Evolutionary conservation across 2,797 vertebrate species (phyloP).

Genomic region (Chaetodon trifasciatus): DNA sequence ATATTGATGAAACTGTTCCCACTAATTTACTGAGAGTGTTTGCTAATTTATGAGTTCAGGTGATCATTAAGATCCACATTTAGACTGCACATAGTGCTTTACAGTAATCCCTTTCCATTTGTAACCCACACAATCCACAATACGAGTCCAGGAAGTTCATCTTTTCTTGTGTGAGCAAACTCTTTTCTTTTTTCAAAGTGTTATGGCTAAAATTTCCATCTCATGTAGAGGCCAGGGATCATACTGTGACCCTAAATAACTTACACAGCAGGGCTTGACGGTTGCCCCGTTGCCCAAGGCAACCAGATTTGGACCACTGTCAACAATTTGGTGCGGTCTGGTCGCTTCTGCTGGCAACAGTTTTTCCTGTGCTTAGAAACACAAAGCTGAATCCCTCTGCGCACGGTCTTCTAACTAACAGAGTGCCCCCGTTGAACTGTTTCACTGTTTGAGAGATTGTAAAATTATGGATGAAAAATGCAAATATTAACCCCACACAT

Average conservation of each 20-base stretch:
- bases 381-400: constrained; percentile 44
- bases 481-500: not conserved
- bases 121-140: not conserved
- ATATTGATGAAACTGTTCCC: not conserved
- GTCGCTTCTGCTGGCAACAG: constrained; percentile 56
- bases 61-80: not conserved
- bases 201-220: constrained; percentile 28
- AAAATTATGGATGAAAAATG: not conserved
- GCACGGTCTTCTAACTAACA: constrained; percentile 21
- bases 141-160: not conserved
- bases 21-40: not conserved
- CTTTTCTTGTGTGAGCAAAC: constrained; percentile 3
- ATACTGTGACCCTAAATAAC: constrained; percentile 60
- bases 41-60: not conserved
- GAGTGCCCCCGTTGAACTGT: constrained; percentile 33
- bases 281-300: constrained; percentile 52
- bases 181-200: not conserved
- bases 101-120: not conserved
- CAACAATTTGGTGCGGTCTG: constrained; percentile 64
- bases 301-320: constrained; percentile 70
- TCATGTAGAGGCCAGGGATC: constrained; percentile 32
- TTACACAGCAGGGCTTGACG: constrained; percentile 50
- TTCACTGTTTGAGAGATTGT: constrained; percentile 18
- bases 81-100: not conserved
- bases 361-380: constrained; percentile 51